Base-by-base conservation (phyloP, 2,797 vertebrate species). In the Microhierax caerulescens region DNA sequence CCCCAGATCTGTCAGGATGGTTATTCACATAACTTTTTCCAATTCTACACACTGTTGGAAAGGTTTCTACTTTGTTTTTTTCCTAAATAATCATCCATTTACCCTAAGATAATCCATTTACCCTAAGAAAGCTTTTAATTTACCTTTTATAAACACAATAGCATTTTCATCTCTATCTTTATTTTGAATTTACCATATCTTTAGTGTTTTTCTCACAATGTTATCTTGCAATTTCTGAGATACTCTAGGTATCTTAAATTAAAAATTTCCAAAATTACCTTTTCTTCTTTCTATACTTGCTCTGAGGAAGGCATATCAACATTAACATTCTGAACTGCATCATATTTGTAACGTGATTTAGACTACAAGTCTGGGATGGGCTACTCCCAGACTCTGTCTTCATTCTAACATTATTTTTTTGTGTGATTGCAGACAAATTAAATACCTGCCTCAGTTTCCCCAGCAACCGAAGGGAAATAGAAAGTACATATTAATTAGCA, bases 91-190 rank as follows among this genome's bases (percentile, higher is more conserved):
- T 74, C 69, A 86, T 75, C 48, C 34, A 54, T 93, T 95, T 96
- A 95, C 47, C n/a, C 45, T 73, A 91, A 90, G 70, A 85, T n/a
- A n/a, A 86, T 75, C 48, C 34, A 54, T 93, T 95, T 96, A 95
- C 47, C n/a, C 45, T 73, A 91, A 90, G 70, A 85, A 88, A 85
- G 23, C 21, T 86, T 96, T 92, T 74, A 68, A 70, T 94, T 93
- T 96, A 93, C 63, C 45, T 92, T 57, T 76, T 84, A 76, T 63
- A 30, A 91, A 50, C 15, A 70, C 79, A 79, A 92, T 37, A 88
- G 51, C 25, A 78, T 92, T 96, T 94, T 85, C 59, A 92, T 89
- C n/a, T 91, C 25, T 64, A 43, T 32, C n/a, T 13, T 15, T 88
- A 43, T 68, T 84, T 17, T 16, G 47, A 79, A 79, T 88, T 82